Evolutionary conservation across 2,113 vertebrate species (phyloP), one percentile per base, ranked within the genome.

Genomic region (Rhineura floridana): DNA sequence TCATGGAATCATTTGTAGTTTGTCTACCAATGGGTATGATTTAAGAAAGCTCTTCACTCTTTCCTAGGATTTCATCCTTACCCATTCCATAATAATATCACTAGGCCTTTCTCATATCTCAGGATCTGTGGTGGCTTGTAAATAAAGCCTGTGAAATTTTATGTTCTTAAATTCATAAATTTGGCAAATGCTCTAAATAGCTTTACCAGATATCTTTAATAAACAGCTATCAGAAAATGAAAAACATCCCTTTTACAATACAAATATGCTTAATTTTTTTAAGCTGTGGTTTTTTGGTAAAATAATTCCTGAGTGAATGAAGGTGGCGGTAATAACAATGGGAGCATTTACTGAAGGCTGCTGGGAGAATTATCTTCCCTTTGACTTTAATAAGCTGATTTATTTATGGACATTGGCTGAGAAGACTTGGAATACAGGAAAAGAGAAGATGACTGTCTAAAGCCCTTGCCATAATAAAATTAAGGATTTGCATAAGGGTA

Each of bases 321-420:
- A 87, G 81, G 79, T 89, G 87, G 78, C 2, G 0, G 65, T 63
- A 48, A 88, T 82, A 93, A 0, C 87, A 65, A 76, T 48, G 30
- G 67, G 89, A 73, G 80, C 80, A 59, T 84, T 88, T 1, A 2
- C 79, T 82, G 89, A 81, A 90, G 93, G 90, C 46, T 91, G 62
- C 83, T 93, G 91, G 89, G 90, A 90, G 91, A 91, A 89, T 91
- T 93, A 17, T 86, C 92, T 92, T 95, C 55, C 86, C 89, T 50
- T 81, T 91, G 91, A 28, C 84, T 95, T 94, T 85, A 83, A 92
- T 94, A 91, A 94, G 90, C 90, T 92, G 87, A 91, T 94, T 93
- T 95, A 92, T 93, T 95, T 95, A 91, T 93, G 91, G 92, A 63
- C 72, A 10, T 65, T 59, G 81, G 86, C 84, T 72, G 86, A 76